Evolutionary conservation across 2,113 vertebrate species (phyloP).

Genomic region (Lagenorhynchus albirostris): DNA sequence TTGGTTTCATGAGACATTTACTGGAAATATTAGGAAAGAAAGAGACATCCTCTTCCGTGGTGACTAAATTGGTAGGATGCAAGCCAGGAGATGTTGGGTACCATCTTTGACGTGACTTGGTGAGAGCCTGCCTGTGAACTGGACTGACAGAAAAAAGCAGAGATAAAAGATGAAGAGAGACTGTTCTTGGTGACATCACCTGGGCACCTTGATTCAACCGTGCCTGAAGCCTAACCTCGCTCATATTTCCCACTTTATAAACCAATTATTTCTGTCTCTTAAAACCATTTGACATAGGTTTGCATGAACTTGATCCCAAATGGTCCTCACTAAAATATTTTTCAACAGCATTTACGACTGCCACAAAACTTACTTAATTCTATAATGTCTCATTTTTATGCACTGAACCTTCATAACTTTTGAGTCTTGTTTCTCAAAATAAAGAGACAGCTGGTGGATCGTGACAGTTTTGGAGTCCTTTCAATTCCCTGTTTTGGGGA

Average conservation of each 20-base stretch:
- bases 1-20: neutral
- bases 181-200: no score
- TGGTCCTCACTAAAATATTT: neutral
- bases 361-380: neutral
- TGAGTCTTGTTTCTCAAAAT: neutral
- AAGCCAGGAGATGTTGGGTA: neutral
- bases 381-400: neutral
- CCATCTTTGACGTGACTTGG: neutral
- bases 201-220: neutral
- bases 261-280: neutral
- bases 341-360: neutral
- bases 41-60: neutral
- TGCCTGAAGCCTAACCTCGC: neutral
- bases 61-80: no score
- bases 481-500: neutral
- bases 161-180: no score
- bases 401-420: neutral
- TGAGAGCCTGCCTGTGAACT: neutral
- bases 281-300: neutral
- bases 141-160: neutral
- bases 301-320: neutral
- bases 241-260: neutral
- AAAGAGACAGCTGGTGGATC: neutral
- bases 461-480: neutral
- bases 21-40: neutral